Percentiles rank a stretch among this genome's conserved stretches.
These are phyloP conservation scores for Schlechtendalia chinensis DNA, from an alignment of 1,140 invertebrate genomes.

Conservation along the genomic window DNA sequence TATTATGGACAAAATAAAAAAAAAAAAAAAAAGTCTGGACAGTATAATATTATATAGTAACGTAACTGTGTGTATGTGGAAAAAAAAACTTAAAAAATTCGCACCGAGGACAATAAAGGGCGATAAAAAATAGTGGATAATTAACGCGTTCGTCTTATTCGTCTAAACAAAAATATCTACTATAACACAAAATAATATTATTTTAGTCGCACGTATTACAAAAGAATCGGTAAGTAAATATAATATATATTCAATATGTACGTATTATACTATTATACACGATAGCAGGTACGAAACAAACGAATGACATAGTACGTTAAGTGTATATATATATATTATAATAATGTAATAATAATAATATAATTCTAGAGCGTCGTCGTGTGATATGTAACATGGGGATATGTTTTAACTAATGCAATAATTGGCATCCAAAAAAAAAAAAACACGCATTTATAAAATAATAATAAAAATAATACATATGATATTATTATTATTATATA, in stretches of 20 bases:
- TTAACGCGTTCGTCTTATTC: background rate
- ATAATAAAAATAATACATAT: slow-evolving; percentile 11
- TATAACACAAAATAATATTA: slow-evolving; percentile 29
- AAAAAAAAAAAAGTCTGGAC: background rate
- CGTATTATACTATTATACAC: slow-evolving; percentile 13
- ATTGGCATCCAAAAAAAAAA: slow-evolving; percentile 41
- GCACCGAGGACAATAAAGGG: slow-evolving; percentile 38
- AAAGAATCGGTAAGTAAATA: slow-evolving; percentile 9
- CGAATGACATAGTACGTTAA: background rate
- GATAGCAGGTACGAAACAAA: slow-evolving; percentile 37
- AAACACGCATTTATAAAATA: slow-evolving; percentile 17
- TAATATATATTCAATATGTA: background rate
- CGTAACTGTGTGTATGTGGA: slow-evolving; percentile 23
- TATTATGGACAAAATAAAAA: slow-evolving; percentile 22
- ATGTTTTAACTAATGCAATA: slow-evolving; percentile 49
- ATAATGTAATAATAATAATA: slow-evolving; percentile 3
- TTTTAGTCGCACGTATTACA: background rate
- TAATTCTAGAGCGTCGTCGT: slow-evolving; percentile 49
- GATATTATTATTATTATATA: background rate
- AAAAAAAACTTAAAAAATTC: slow-evolving; percentile 49
- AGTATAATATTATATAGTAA: background rate
- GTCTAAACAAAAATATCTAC: background rate
- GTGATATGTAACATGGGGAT: slow-evolving; percentile 48
- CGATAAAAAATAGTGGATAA: slow-evolving; percentile 42
- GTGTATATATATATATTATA: too few relatives aligned